phyloP scores from a whole-genome alignment of 2,113 vertebrate species.

The Forbesichthys agassizii region DNA sequence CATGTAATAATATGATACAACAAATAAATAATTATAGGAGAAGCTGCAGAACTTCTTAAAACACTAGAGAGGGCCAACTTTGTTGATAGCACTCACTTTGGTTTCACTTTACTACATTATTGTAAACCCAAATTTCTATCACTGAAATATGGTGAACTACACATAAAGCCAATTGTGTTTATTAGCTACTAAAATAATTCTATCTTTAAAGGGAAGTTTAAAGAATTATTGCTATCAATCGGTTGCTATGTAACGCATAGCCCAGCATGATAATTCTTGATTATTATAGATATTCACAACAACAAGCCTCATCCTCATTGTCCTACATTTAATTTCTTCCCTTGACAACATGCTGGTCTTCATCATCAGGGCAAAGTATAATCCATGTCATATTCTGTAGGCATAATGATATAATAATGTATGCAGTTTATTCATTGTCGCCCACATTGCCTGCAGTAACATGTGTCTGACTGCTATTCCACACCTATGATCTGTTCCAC shows the following conservation, averaged over 20 bases:
- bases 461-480: conserved; percentile 42
- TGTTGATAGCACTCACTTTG: background rate
- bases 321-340: background rate
- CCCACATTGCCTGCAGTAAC: conserved; percentile 27
- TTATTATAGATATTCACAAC: too few relatives aligned
- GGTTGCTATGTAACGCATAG: background rate
- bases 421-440: conserved; percentile 13
- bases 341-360: background rate
- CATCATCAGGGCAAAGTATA: conserved; percentile 1
- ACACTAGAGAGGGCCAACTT: background rate
- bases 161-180: background rate
- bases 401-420: conserved; percentile 24
- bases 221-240: background rate
- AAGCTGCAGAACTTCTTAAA: conserved; percentile 6
- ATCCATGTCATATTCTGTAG: conserved; percentile 26
- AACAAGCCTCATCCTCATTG: background rate
- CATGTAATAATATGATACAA: conserved; percentile 14
- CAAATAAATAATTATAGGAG: conserved; percentile 38
- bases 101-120: background rate
- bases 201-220: too few relatives aligned
- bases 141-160: background rate
- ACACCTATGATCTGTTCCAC: conserved; percentile 25
- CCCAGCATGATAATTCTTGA: background rate
- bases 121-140: background rate
- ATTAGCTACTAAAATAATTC: too few relatives aligned